phyloP scores from a whole-genome alignment of 2,888 invertebrate species.

The Philhelius pedissequus region DNA sequence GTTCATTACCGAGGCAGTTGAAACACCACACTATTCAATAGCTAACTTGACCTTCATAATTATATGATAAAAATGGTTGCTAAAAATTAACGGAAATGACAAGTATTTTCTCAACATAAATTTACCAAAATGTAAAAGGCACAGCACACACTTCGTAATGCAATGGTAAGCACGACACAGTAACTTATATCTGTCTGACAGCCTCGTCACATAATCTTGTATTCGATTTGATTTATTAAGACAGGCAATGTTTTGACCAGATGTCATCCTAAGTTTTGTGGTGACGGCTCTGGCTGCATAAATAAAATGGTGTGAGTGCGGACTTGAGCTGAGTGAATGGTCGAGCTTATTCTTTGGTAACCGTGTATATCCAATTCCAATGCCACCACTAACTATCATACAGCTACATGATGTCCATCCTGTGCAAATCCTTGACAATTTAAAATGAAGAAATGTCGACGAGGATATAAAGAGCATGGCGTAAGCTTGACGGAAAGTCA shows the following conservation, averaged over 20 bases:
- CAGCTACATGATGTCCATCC: conserved; percentile 16
- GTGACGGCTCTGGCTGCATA: conserved; percentile 4
- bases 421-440: conserved; percentile 47
- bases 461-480: conserved; percentile 47
- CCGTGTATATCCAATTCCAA: background rate
- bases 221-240: conserved; percentile 64
- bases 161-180: conserved; percentile 7
- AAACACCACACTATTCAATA: background rate
- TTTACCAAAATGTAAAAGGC: conserved; percentile 19
- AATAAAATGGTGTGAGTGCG: background rate
- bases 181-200: conserved; percentile 50
- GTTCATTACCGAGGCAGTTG: background rate
- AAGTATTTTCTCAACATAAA: conserved; percentile 3
- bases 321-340: background rate
- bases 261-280: conserved; percentile 51
- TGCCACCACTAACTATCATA: background rate
- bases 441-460: conserved; percentile 64
- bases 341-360: background rate
- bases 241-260: conserved; percentile 65
- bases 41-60: no score
- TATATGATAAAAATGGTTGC: background rate
- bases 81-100: conserved; percentile 27
- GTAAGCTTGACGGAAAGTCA: conserved; percentile 53
- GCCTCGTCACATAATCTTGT: conserved; percentile 57
- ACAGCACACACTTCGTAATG: background rate